These are phyloP conservation scores for Circaetus cinerascens DNA, from an alignment of 2,113 vertebrate species.

Conservation along the genomic window DNA sequence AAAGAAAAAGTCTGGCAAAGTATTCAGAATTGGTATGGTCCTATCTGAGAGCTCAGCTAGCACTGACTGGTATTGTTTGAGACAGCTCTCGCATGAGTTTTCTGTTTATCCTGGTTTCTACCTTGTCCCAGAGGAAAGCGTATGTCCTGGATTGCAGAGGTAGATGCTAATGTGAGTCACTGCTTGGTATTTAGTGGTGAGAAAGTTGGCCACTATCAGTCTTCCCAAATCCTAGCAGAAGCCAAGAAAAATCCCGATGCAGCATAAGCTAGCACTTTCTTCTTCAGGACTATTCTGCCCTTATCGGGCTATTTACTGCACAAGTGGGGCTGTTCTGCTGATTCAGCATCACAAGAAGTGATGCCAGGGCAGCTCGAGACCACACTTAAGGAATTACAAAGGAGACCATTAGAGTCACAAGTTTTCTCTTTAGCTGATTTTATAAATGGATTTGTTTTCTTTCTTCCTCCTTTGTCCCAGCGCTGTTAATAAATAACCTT, in stretches of 20 bases:
- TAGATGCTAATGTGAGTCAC: not conserved
- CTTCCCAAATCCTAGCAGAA: not conserved
- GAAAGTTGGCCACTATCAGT: not conserved
- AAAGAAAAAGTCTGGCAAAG: constrained; percentile 44
- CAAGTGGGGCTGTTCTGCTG: not conserved
- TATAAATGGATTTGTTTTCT: constrained; percentile 10
- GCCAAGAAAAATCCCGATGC: not conserved
- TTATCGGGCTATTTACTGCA: not conserved
- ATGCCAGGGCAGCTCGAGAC: not conserved
- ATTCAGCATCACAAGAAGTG: not conserved
- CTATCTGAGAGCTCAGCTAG: not conserved
- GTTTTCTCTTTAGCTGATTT: constrained; percentile 15
- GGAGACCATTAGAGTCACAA: not conserved
- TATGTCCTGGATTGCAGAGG: not conserved
- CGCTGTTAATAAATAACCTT: constrained; percentile 38
- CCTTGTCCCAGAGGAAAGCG: not conserved
- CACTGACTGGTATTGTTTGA: not conserved
- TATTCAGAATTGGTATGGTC: not conserved
- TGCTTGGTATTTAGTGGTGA: not conserved
- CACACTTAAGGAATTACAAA: not conserved
- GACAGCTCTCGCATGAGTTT: not conserved
- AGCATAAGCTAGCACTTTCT: not conserved
- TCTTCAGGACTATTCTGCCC: not conserved
- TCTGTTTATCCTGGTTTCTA: not conserved
- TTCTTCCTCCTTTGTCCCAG: not conserved